phyloP scores from a whole-genome alignment of 2,888 invertebrate species.

The Polietes domitor region DNA sequence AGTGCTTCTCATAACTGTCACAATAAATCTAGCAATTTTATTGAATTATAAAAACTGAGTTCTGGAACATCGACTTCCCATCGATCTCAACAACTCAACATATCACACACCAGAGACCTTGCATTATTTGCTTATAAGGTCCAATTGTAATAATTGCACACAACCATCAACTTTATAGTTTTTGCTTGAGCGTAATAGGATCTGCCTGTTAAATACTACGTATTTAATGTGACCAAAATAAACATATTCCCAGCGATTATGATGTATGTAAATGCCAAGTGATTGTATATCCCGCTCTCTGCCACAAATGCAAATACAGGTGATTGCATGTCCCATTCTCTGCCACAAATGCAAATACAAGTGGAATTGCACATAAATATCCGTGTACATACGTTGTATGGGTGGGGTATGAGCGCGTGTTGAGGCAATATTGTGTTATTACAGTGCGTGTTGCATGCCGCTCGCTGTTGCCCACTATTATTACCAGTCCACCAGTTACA shows the following conservation, averaged over 20 bases:
- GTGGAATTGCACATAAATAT: background rate
- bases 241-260: slow-evolving; percentile 35
- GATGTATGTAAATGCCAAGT: slow-evolving; percentile 52
- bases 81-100: too few species aligned
- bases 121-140: too few species aligned
- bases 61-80: too few species aligned
- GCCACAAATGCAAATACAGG: background rate
- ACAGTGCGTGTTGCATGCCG: slow-evolving; percentile 30
- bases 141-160: too few species aligned
- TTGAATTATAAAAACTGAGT: too few species aligned
- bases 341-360: background rate
- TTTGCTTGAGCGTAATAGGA: background rate
- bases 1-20: too few species aligned
- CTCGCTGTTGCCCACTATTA: background rate
- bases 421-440: too few species aligned
- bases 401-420: background rate
- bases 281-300: slow-evolving; percentile 55
- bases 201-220: background rate
- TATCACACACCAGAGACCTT: too few species aligned
- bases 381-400: background rate
- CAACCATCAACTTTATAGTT: too few species aligned
- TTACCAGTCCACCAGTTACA: background rate
- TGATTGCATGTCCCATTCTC: slow-evolving; percentile 55
- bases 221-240: slow-evolving; percentile 41
- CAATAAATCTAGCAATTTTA: too few species aligned